These are phyloP conservation scores for Patella depressa DNA, from an alignment of 2,888 invertebrate species.

Conservation along the genomic window DNA sequence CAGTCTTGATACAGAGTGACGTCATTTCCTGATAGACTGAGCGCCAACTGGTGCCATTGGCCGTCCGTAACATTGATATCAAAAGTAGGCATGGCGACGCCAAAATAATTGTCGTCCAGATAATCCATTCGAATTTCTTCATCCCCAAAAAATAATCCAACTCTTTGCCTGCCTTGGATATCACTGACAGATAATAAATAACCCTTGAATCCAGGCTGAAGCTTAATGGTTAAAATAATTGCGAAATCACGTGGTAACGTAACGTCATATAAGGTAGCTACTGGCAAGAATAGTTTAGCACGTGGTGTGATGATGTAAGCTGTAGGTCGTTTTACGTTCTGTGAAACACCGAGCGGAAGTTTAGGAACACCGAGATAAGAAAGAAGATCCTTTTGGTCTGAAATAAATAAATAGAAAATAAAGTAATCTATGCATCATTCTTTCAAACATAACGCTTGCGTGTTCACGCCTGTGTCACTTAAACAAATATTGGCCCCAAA, in stretches of 20 bases:
- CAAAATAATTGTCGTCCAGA: slow-evolving; percentile 21
- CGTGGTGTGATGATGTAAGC: slow-evolving; percentile 51
- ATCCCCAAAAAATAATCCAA: slow-evolving; percentile 46
- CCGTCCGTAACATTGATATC: slow-evolving; percentile 46
- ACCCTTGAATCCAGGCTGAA: slow-evolving; percentile 24
- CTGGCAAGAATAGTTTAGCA: slow-evolving; percentile 54
- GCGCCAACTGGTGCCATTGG: slow-evolving; percentile 56
- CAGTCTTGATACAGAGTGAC: slow-evolving; percentile 57
- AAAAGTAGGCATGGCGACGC: slow-evolving; percentile 30
- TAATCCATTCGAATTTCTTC: slow-evolving; percentile 26
- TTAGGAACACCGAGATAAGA: slow-evolving; percentile 50
- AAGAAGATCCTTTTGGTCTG: slow-evolving; percentile 52
- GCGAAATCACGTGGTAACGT: slow-evolving; percentile 59
- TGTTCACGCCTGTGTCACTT: background rate
- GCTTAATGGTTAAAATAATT: slow-evolving; percentile 50
- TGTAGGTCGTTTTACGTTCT: slow-evolving; percentile 37
- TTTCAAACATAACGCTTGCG: too few relatives aligned
- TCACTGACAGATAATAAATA: slow-evolving; percentile 37
- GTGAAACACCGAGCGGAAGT: slow-evolving; percentile 55
- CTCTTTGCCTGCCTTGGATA: slow-evolving; percentile 46
- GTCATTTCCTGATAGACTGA: slow-evolving; percentile 45
- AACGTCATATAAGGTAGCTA: slow-evolving; percentile 48
- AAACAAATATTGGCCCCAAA: background rate
- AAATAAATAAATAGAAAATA: slow-evolving; percentile 1
- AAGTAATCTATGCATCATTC: background rate